Base-by-base conservation (phyloP, 2,888 invertebrate genomes). In the Andrena marginata region DNA sequence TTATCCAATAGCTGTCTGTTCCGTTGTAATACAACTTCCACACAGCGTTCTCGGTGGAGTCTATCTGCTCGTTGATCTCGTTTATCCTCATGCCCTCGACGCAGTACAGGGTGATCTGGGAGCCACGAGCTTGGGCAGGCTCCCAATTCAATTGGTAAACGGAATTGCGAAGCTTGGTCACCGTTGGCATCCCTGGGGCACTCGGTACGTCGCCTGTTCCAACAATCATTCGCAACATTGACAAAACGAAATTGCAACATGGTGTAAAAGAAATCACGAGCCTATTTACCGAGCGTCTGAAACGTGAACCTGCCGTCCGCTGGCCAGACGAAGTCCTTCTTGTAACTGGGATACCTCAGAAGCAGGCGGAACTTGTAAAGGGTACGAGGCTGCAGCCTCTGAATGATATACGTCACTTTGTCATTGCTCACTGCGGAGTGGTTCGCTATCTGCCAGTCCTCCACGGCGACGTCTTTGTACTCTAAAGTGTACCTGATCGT, bases 141-240 rank as follows among this genome's bases (percentile, higher is more conserved):
- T 96, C 95, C 99, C 99, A 99, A 90, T 96, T 96, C 0, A 98
- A 96, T 91, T 97, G 97, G 90, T 97, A 96, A 29, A 97, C 95
- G 29, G 96, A 96, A 29, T 96, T 96, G 29, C 96, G 96, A 13
- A 98, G 95, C 75, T 96, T 96, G 78, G 97, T 96, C n/a, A 97
- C 96, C 13, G 95, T 95, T 0, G 98, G 97, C 5, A 95, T 95
- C 0, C 97, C 97, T 0, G 98, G 98, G 0, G 96, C 95, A 59
- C 97, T 96, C 0, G 98, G 99, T 16, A 96, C 95, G 91, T 97
- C 97, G 7, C 97, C 97, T 96, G 87, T 76, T 86, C 7, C 54
- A 60, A 73, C 33, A 62, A 72, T 26, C 23, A 20, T 16, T 70
- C 49, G 23, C 10, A 7, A 64, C 29, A 63, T 33, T 73, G 54